Base-by-base conservation (phyloP, 2,888 invertebrate species). In the Nomada fucata region DNA sequence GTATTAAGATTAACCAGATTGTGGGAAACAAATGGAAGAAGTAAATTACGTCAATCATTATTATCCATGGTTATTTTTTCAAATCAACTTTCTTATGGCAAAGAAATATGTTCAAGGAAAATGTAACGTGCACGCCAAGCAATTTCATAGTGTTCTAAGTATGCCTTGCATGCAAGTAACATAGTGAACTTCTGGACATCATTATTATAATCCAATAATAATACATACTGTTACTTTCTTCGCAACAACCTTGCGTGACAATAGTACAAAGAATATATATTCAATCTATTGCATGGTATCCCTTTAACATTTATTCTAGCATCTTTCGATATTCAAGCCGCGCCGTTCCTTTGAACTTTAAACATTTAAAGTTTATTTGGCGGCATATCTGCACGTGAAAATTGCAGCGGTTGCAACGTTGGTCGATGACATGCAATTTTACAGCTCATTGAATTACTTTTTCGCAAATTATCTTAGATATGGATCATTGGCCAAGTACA, bases 401-500 rank as follows among this genome's bases (percentile, higher is more conserved):
- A 65, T 73, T 50, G 47, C 7, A 36, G 47, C 23, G 36, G 36
- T 65, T 65, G n/a, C 57, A n/a, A 9, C 65, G 36, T 29, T 50
- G 11, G 11, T 15, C n/a, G 29, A 73, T 65, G 64, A 57, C 29
- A 57, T 73, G 29, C 57, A 65, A 50, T 50, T 73, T 73, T 57
- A 44, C 36, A 23, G 18, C 36, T 29, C 18, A 50, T 47, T 59
- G 65, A 72, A 73, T 23, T 57, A 18, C 42, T 55, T 63, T 36
- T 23, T 20, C 15, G 15, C n/a, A 36, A 18, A 63, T 44, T 55
- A 63, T 63, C 72, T 26, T 47, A n/a, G 26, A 63, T 44, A 63
- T 72, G 44, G 42, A 63, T 63, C 60, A 47, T 47, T 47, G 11
- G 15, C 47, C 15, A 47, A 15, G 47, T 13, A 47, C 47, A 2